A percentile compares a stretch with the other conserved stretches of the same genome.
Conservation (phyloP, 2,113 vertebrate genomes). For the Oenanthe oenanthe region DNA sequence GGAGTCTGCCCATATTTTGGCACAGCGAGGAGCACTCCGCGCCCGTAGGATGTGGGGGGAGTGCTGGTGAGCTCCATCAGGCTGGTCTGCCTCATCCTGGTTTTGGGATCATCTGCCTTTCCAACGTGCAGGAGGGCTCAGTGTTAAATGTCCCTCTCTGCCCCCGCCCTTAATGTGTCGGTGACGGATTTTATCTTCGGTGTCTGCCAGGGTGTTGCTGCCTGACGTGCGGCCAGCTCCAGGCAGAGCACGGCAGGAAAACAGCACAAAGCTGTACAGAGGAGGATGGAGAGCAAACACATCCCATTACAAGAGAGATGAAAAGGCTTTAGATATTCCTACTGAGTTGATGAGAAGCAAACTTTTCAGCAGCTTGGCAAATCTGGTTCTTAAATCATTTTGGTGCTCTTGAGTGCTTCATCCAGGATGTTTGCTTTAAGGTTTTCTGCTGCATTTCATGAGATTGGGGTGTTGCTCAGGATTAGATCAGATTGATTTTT, state of each 20-base stretch:
- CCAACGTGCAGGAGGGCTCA: background rate
- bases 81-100: background rate
- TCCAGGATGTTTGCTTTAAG: background rate
- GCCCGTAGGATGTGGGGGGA: background rate
- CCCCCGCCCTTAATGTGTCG: background rate
- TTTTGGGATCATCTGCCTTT: background rate
- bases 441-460: background rate
- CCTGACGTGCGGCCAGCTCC: background rate
- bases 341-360: fast-evolving
- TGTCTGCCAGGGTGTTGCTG: background rate
- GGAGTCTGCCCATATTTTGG: background rate
- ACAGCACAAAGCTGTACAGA: background rate
- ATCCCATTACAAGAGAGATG: background rate
- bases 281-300: background rate
- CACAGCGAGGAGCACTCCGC: fast-evolving
- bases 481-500: background rate
- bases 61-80: background rate
- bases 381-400: background rate
- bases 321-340: background rate
- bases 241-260: background rate
- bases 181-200: fast-evolving
- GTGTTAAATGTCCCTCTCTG: background rate
- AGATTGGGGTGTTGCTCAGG: background rate
- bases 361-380: background rate
- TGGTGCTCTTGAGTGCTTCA: background rate